Percentiles rank a stretch among this genome's conserved stretches.
These are phyloP conservation scores for Microcebus ravelobensis DNA, from an alignment of 2,113 vertebrate species.

Conservation along the genomic window DNA sequence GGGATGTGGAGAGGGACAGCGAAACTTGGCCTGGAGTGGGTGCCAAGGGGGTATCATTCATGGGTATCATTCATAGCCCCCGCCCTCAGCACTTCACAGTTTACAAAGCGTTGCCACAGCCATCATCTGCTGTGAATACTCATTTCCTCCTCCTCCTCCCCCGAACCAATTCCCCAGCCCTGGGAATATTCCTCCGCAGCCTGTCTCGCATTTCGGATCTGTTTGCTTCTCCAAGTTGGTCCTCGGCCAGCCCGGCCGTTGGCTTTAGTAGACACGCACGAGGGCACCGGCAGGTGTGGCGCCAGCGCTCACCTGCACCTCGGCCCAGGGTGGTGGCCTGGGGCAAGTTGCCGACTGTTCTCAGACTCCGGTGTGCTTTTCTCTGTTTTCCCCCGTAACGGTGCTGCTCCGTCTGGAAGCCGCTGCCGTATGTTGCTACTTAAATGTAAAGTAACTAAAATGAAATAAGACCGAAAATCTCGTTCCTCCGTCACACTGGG, in stretches of 20 bases:
- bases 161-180: neutral
- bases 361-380: neutral
- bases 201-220: neutral
- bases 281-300: accelerated
- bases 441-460: neutral
- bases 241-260: neutral
- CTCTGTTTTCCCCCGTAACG: accelerated
- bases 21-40: constrained; percentile 46
- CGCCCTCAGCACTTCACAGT: constrained; percentile 56
- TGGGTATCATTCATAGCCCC: constrained; percentile 17
- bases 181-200: neutral
- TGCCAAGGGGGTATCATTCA: neutral
- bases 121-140: constrained; percentile 41
- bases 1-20: constrained; percentile 51
- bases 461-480: neutral
- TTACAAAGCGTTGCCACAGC: neutral
- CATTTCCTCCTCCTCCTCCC: neutral
- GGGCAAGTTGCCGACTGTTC: neutral
- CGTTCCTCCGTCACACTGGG: accelerated
- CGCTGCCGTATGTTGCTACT: neutral
- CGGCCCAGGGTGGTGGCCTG: neutral
- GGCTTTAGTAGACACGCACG: accelerated
- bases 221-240: neutral
- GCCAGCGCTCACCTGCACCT: neutral
- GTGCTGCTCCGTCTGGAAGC: neutral